Base-by-base conservation (phyloP, 2,797 vertebrate species). In the Pyrrhura leucotis region DNA sequence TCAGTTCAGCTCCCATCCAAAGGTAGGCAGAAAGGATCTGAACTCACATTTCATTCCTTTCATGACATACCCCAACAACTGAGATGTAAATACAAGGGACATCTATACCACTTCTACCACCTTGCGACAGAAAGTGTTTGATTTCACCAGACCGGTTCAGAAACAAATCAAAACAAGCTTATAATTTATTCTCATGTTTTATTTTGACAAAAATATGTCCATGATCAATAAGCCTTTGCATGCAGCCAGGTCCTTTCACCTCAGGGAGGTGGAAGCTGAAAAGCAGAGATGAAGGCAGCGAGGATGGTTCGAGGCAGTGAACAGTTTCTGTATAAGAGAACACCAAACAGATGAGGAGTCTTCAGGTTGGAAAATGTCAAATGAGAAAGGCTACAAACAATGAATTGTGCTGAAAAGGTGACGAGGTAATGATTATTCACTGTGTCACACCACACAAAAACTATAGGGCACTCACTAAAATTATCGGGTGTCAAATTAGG, bases 361-460 rank as follows among this genome's bases (percentile, higher is more conserved):
- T 94, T 47, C 42, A 90, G n/a, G 31, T 8, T 73, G 35, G 66
- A 86, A 89, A 79, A 91, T 93, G 85, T 66, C 28, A 93, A 90
- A 90, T 26, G 39, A 82, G 35, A 39, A 90, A 93, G 50, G 42
- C 54, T 95, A 75, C 59, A 93, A 75, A 94, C 62, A 89, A 94
- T 87, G 86, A 91, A 89, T 10, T 23, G 83, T 90, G 76, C 71
- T 0, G 3, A 93, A 84, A 42, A 88, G 45, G 73, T 89, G 94
- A 95, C 0, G 3, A 95, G 90, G 91, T 96, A 96, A 95, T 95
- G 84, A 97, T 67, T 95, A 95, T 76, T 76, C 95, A 76, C 82
- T 68, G 35, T 33, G 3, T 86, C 6, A 15, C 66, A 68, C 83
- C 51, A 87, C 45, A 89, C 47, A 95, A 90, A 96, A 95, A 79